Base-by-base conservation (phyloP, 1,140 invertebrate species). In the Drosophila navojoa region DNA sequence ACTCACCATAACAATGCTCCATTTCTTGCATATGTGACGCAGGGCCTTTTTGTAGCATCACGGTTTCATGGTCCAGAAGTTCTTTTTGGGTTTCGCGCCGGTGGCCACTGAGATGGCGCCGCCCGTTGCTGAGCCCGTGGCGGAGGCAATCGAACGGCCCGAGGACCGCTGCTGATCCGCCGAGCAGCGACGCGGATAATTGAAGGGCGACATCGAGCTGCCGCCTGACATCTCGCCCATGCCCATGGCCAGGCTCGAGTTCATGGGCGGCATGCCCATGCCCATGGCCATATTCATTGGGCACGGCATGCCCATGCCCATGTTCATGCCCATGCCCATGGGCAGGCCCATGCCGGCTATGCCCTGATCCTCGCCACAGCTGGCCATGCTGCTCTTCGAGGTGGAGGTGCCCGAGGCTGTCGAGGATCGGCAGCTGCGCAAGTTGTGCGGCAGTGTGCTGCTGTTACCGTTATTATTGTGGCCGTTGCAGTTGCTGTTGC, bases 1-100 rank as follows among this genome's bases (percentile, higher is more conserved):
- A 78, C 90, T 91, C 75, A 91, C 90, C 90, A 91, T 90, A 75
- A 91, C 82, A 89, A 91, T 86, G 80, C 77, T 91, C 90, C 82
- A 90, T 79, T 90, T 91, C 54, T 85, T 90, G 77, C 74, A 90
- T 75, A 91, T 76, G 62, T 90, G 82, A 75, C 86, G 81, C 80
- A 91, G 66, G 42, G 81, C 90, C 69, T 71, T 87, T 90, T 79
- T 91, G 71, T 86, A 91, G 90, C 86, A 91, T 92, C 90, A 92
- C 86, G 90, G 86, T 86, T 92, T 91, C 85, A 90, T 89, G 68
- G 90, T 89, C 91, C 86, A 92, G 67, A 92, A 92, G 53, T 86
- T 91, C 75, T 91, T 92, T 61, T 90, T 92, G 72, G 82, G 86
- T 90, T 92, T 91, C 71, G 91, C 63, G 49, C 86, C 89, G 16